phyloP scores from a whole-genome alignment of 2,797 vertebrate species.

The Agapornis canus region DNA sequence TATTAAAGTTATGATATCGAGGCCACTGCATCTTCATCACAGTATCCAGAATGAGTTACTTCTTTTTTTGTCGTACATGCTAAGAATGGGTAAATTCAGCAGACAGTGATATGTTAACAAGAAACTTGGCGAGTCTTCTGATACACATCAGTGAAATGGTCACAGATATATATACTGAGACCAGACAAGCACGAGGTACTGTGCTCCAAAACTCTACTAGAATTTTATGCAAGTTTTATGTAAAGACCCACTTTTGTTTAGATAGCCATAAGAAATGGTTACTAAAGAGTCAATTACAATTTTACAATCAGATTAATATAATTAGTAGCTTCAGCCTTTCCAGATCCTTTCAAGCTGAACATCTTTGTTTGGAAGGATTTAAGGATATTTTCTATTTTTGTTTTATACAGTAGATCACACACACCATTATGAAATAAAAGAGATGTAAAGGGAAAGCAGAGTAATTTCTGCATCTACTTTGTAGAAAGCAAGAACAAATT shows the following conservation, averaged over 20 bases:
- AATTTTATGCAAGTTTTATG: neutral
- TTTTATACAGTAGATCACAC: neutral
- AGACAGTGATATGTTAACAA: neutral
- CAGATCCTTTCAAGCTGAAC: neutral
- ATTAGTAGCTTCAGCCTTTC: neutral
- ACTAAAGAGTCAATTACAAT: neutral
- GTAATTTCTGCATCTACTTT: neutral
- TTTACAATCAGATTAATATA: neutral
- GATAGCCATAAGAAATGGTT: neutral
- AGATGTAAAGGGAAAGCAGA: neutral
- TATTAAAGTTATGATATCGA: neutral
- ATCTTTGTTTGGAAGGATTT: neutral
- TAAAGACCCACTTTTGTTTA: neutral
- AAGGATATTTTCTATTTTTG: neutral
- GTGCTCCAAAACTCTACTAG: neutral
- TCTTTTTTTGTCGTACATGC: neutral
- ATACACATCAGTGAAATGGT: neutral
- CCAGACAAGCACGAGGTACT: neutral
- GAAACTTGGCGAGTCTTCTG: neutral
- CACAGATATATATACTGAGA: neutral
- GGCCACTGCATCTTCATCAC: neutral
- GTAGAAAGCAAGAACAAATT: neutral
- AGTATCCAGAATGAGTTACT: neutral
- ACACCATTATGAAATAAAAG: neutral
- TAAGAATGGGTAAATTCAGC: neutral